Evolutionary conservation across 2,888 invertebrate species (phyloP).

Genomic region (Sympetrum striolatum): DNA sequence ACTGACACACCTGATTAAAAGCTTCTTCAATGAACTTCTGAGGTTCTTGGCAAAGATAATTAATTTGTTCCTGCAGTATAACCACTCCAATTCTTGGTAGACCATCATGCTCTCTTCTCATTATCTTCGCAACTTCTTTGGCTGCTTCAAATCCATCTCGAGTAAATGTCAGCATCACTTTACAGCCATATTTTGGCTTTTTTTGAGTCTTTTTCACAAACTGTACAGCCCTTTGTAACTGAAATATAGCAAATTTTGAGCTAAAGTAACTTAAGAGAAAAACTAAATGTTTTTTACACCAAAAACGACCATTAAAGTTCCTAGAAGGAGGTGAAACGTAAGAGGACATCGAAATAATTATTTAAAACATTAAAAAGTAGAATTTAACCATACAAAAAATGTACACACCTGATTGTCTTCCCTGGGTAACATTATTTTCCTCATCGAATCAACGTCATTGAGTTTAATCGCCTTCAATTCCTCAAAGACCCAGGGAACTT

Average conservation of each 20-base stretch:
- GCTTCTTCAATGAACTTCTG: constrained; percentile 4
- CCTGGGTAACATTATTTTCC: background rate
- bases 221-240: background rate
- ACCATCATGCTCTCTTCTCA: constrained; percentile 22
- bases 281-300: no score
- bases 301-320: no score
- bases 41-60: background rate
- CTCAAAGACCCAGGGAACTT: background rate
- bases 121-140: constrained; percentile 6
- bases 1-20: constrained; percentile 38
- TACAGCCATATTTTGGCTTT: constrained; percentile 14
- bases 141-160: constrained; percentile 26
- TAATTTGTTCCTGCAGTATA: constrained; percentile 27
- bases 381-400: background rate
- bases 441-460: background rate
- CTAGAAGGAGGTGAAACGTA: no score
- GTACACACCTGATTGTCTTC: background rate
- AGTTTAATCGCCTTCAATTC: background rate
- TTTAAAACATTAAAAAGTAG: no score
- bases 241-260: background rate
- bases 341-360: background rate
- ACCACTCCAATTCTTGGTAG: constrained; percentile 41
- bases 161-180: constrained; percentile 44
- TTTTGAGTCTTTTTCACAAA: background rate
- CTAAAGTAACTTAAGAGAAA: no score